Evolutionary conservation across 1,140 invertebrate species (phyloP).

Genomic region (Arctopsyche grandis): DNA sequence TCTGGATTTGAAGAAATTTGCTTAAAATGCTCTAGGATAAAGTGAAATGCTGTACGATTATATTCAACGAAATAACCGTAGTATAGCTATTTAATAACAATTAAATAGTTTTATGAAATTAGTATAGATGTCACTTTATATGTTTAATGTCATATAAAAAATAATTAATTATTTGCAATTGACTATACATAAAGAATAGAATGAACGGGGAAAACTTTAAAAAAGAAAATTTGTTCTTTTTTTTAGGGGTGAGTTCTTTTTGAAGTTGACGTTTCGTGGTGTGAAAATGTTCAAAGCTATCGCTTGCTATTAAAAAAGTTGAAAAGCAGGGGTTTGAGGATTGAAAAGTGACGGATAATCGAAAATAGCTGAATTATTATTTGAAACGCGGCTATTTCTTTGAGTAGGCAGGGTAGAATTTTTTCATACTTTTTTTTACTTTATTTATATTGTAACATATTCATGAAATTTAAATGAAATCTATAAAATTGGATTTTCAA

Average conservation of each 20-base stretch:
- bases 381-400: too few relatives aligned
- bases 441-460: too few relatives aligned
- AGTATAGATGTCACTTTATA: not conserved
- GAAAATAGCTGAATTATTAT: not conserved
- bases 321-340: not conserved
- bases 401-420: too few relatives aligned
- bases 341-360: not conserved
- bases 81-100: too few relatives aligned
- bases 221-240: not conserved
- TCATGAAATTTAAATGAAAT: too few relatives aligned
- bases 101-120: not conserved
- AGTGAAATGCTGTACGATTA: not conserved
- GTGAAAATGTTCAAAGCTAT: slow-evolving; percentile 13
- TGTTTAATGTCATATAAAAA: not conserved
- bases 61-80: not conserved
- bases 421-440: too few relatives aligned
- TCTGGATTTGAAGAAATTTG: too few relatives aligned
- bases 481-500: too few relatives aligned
- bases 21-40: not conserved
- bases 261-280: slow-evolving; percentile 6
- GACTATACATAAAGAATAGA: not conserved
- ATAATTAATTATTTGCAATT: slow-evolving; percentile 12
- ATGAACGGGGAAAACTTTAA: not conserved
- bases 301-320: slow-evolving; percentile 13
- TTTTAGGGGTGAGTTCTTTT: not conserved